Evolutionary conservation across 2,797 vertebrate species (phyloP).

Genomic region (Pelodytes ibericus): DNA sequence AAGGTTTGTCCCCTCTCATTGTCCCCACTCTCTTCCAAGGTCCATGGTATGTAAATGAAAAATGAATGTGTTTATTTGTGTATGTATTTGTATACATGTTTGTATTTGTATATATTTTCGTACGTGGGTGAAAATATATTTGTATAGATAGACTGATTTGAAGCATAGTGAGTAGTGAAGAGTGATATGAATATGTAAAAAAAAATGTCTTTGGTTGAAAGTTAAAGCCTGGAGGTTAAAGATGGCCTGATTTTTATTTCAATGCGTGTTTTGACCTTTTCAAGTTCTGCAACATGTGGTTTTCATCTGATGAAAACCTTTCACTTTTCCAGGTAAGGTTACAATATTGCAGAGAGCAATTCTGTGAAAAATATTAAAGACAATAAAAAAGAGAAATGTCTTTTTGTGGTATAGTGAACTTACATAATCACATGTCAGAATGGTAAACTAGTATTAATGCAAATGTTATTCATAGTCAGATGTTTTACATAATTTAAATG

Average conservation of each 20-base stretch:
- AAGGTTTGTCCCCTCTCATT: too few species aligned
- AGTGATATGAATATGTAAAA: slow-evolving; percentile 18
- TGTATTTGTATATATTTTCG: too few species aligned
- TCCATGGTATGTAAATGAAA: too few species aligned
- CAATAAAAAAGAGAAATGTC: too few species aligned
- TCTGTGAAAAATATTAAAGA: not conserved
- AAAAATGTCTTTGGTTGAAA: slow-evolving; percentile 24
- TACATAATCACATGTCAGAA: too few species aligned
- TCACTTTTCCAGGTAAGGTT: slow-evolving; percentile 23
- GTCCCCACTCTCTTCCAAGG: too few species aligned
- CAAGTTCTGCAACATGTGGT: slow-evolving; percentile 15
- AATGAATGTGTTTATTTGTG: too few species aligned
- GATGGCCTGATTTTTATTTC: slow-evolving; percentile 23
- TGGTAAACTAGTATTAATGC: too few species aligned
- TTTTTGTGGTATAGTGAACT: too few species aligned
- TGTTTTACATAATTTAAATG: too few species aligned
- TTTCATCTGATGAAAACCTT: slow-evolving; percentile 20
- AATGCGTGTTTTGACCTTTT: slow-evolving; percentile 38
- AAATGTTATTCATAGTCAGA: too few species aligned
- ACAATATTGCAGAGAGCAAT: not conserved
- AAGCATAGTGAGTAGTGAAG: not conserved
- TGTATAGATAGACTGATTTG: not conserved
- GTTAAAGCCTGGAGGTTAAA: slow-evolving; percentile 35
- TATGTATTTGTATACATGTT: too few species aligned
- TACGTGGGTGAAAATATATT: not conserved